phyloP scores from a whole-genome alignment of 2,797 vertebrate species.

The Cyclura pinguis region DNA sequence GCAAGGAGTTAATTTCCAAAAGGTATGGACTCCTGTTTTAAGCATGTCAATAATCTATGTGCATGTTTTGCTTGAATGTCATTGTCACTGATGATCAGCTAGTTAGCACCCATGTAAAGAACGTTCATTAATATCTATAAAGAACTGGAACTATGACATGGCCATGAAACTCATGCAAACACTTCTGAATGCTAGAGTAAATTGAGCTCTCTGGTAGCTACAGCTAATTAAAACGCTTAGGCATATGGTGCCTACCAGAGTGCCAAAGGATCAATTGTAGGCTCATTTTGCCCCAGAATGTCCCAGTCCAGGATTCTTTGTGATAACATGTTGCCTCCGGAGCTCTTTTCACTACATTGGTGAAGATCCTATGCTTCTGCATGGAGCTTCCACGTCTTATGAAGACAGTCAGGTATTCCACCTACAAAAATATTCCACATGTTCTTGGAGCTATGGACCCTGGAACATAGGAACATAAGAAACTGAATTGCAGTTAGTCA shows the following conservation, averaged over 20 bases:
- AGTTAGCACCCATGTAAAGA: neutral
- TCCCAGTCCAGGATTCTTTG: neutral
- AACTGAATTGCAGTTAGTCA: neutral
- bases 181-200: neutral
- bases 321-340: neutral
- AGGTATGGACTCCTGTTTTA: slow-evolving; percentile 81
- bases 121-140: neutral
- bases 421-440: neutral
- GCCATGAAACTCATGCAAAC: too few relatives aligned
- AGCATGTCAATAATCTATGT: neutral
- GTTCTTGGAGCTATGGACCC: neutral
- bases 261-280: neutral
- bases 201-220: neutral
- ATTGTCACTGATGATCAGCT: neutral
- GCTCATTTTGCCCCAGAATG: neutral
- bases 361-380: neutral
- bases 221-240: neutral
- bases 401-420: neutral
- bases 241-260: neutral
- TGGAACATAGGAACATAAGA: neutral
- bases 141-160: neutral
- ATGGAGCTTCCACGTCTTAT: neutral
- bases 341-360: neutral
- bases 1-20: slow-evolving; percentile 90
- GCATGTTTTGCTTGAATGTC: slow-evolving; percentile 16